Evolutionary conservation across 2,797 vertebrate genomes (phyloP), one percentile per base, ranked within the genome.

Genomic region (Spheniscus humboldti): DNA sequence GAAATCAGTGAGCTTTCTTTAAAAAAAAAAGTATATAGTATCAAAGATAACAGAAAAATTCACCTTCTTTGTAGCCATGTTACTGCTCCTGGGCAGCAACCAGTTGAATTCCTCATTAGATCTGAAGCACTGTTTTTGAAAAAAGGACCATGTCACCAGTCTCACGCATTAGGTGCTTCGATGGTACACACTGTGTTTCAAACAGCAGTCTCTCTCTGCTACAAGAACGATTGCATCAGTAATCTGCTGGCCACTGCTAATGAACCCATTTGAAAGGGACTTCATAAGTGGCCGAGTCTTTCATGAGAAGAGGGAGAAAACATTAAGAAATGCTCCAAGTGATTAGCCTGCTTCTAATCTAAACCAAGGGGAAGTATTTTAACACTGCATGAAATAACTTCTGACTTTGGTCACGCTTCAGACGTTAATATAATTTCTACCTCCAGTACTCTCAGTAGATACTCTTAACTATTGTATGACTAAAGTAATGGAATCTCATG

Each of bases 131-230:
- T 24, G 0, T 6, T 53, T 45, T 13, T 15, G 20, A 62, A 23
- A n/a, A 67, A 28, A 66, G 18, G 18, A 16, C 4, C 43, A 16
- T 18, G 33, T 57, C 20, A 2, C 62, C 63, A 31, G 20, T 47
- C 47, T 62, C 56, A 3, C 19, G 1, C 13, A 1, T 1, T 3
- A 25, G 18, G 13, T 27, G 30, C 33, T 31, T 5, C 62, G 35
- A 7, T 1, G 2, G n/a, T 1, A 2, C 0, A 30, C 2, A 5
- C 22, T 0, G 5, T 1, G 10, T 9, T 52, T 47, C 45, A 14
- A 62, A 30, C 37, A 48, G 64, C 64, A 50, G 48, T 4, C 13
- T 7, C 25, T 6, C 66, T 35, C 7, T 23, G 30, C 69, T 9
- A 6, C 30, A 33, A 12, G 25, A 33, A 22, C 2, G 1, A 45